Evolutionary conservation across 2,797 vertebrate species (phyloP).

Genomic region (Stomatorhinus walkeri): DNA sequence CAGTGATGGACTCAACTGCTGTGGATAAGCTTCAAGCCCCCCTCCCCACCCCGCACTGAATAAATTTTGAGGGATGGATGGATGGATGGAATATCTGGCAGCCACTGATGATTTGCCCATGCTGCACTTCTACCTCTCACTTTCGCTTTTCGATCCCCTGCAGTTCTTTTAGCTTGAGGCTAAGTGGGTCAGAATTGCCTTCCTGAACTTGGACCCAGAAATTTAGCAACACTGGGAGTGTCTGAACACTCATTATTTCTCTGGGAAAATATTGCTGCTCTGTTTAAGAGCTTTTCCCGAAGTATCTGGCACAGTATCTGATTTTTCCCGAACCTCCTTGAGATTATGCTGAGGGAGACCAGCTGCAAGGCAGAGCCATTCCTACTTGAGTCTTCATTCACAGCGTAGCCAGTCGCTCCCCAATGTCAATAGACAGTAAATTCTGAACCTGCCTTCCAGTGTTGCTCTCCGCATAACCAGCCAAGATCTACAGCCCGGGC

Average conservation of each 20-base stretch:
- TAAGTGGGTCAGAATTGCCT: conserved; percentile 6
- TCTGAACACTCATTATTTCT: not conserved
- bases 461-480: not conserved
- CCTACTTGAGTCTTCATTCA: not conserved
- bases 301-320: not conserved
- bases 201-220: not conserved
- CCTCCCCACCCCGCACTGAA: not conserved
- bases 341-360: not conserved
- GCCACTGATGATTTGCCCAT: conserved; percentile 16
- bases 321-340: not conserved
- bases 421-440: not conserved
- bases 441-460: not conserved
- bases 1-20: not conserved
- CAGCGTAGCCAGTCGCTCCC: not conserved
- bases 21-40: not conserved
- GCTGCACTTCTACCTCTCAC: not conserved
- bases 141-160: not conserved
- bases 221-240: not conserved
- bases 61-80: not conserved
- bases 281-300: not conserved
- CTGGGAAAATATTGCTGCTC: not conserved
- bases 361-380: not conserved
- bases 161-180: not conserved
- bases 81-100: not conserved
- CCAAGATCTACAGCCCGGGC: not conserved